Percentiles rank a stretch among this genome's conserved stretches.
phyloP scores from a whole-genome alignment of 2,888 invertebrate species.

The Chloroclystis v-ata region DNA sequence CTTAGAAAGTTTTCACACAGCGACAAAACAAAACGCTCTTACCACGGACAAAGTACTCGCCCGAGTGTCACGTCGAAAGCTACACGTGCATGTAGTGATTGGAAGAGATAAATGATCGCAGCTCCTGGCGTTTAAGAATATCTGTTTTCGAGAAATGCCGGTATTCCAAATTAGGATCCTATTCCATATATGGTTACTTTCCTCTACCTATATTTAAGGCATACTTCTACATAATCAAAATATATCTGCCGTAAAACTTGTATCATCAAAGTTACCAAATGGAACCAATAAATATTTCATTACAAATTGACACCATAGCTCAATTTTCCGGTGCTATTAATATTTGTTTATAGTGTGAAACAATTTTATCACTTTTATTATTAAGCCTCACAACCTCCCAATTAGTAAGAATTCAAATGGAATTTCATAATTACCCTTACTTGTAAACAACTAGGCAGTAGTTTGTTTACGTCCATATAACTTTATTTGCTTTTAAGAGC shows the following conservation, averaged over 20 bases:
- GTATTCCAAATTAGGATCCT: too few species aligned
- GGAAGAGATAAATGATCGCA: too few species aligned
- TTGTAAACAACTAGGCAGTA: slow-evolving; percentile 35
- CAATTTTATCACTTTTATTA: slow-evolving; percentile 34
- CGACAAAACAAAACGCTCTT: too few species aligned
- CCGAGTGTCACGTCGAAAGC: too few species aligned
- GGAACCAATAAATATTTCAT: slow-evolving; percentile 21
- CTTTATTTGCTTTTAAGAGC: slow-evolving; percentile 44
- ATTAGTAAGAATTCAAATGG: slow-evolving; percentile 38
- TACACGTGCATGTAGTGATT: too few species aligned
- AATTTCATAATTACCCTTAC: slow-evolving; percentile 39
- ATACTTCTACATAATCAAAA: neutral
- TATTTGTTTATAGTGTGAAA: slow-evolving; percentile 36
- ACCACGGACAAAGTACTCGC: too few species aligned
- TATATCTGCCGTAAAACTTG: neutral
- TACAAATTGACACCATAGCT: slow-evolving; percentile 28
- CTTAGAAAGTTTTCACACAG: too few species aligned
- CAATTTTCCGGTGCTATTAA: slow-evolving; percentile 33
- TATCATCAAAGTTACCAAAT: slow-evolving; percentile 3
- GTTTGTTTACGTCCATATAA: slow-evolving; percentile 49
- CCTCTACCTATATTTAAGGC: too few species aligned
- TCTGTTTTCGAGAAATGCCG: too few species aligned
- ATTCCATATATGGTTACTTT: too few species aligned
- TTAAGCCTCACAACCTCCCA: slow-evolving; percentile 37
- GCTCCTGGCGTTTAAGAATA: too few species aligned